Evolutionary conservation across 2,888 invertebrate genomes (phyloP).

Genomic region (Cephus sareptanus): DNA sequence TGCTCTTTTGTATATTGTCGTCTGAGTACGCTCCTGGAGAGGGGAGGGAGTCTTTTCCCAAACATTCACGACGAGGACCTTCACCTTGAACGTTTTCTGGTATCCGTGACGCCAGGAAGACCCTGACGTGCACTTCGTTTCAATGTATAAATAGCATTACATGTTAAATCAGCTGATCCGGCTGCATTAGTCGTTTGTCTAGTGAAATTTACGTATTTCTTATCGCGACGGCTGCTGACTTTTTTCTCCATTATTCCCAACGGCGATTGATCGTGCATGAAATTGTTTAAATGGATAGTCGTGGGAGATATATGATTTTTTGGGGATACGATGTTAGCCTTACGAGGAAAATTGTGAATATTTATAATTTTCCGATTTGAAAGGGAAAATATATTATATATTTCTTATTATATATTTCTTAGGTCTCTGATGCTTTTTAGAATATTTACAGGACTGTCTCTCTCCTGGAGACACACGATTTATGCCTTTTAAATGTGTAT

Average conservation of each 20-base stretch:
- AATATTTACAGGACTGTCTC: neutral
- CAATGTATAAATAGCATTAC: neutral
- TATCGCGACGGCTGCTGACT: neutral
- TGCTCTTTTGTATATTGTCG: neutral
- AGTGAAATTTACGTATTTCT: neutral
- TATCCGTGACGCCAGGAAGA: neutral
- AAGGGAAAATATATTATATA: neutral
- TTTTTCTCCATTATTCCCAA: neutral
- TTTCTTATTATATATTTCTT: neutral
- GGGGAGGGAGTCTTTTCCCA: neutral
- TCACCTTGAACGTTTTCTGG: neutral
- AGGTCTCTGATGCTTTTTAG: neutral
- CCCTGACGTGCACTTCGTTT: neutral
- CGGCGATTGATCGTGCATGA: neutral
- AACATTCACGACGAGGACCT: neutral
- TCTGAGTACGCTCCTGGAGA: neutral
- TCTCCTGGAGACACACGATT: neutral
- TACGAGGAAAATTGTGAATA: neutral
- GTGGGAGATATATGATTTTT: too few species aligned
- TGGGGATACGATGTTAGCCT: too few species aligned
- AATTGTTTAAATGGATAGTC: neutral
- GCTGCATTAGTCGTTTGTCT: neutral
- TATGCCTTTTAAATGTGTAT: neutral
- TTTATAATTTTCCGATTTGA: neutral
- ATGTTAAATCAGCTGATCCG: neutral